Percentiles rank a stretch among this genome's conserved stretches.
These are phyloP conservation scores for Melanogrammus aeglefinus DNA, from an alignment of 2,797 vertebrate species.

Conservation along the genomic window DNA sequence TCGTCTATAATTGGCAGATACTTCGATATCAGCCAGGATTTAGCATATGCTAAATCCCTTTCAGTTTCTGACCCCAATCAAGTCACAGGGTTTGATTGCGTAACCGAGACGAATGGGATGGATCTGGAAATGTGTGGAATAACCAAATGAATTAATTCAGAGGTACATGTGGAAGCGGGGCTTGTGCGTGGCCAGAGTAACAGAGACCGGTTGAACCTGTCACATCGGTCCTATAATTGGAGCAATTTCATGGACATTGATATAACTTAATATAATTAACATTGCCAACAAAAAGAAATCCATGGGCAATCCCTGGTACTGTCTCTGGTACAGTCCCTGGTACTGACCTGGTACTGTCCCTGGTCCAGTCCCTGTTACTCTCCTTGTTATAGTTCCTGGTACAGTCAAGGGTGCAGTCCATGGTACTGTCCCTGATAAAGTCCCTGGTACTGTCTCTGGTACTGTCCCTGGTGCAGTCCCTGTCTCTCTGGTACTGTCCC, in stretches of 20 bases:
- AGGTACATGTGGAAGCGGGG: slow-evolving; percentile 16
- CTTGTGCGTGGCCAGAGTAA: neutral
- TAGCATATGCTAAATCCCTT: slow-evolving; percentile 55
- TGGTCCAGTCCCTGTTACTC: neutral
- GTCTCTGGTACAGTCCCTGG: slow-evolving; percentile 42
- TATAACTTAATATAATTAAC: slow-evolving; percentile 59
- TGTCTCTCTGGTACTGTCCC: no score
- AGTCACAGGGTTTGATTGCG: slow-evolving; percentile 57
- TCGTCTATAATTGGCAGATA: slow-evolving; percentile 77
- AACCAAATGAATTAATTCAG: slow-evolving; percentile 56
- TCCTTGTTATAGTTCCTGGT: no score
- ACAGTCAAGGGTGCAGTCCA: no score
- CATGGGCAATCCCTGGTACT: slow-evolving; percentile 46
- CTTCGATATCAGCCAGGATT: slow-evolving; percentile 63
- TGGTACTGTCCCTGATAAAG: no score
- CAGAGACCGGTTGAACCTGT: neutral
- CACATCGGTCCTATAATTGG: neutral
- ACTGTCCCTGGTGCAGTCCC: no score
- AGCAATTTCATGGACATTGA: slow-evolving; percentile 56
- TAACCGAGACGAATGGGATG: slow-evolving; percentile 35
- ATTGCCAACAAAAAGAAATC: slow-evolving; percentile 38
- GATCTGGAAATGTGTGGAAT: slow-evolving; percentile 43
- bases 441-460: no score
- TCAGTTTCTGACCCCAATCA: slow-evolving; percentile 71
- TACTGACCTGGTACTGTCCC: no score